phyloP scores from a whole-genome alignment of 1,140 invertebrate species.

The Listronotus oregonensis region DNA sequence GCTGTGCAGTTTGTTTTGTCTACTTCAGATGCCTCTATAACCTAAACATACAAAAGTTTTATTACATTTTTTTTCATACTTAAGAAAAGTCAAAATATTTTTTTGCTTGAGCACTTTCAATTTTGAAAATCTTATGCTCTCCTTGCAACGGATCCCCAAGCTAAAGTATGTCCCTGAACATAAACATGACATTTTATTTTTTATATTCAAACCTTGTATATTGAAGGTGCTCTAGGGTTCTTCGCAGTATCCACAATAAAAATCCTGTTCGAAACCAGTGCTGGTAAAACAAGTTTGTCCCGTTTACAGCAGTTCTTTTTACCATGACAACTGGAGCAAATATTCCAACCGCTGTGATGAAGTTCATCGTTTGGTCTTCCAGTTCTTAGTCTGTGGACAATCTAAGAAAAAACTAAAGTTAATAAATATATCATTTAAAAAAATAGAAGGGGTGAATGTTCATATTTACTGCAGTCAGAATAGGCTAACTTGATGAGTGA shows the following conservation, averaged over 20 bases:
- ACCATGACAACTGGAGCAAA: conserved; percentile 84
- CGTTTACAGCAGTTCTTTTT: conserved; percentile 62
- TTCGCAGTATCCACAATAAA: conserved; percentile 83
- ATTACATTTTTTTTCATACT: no score
- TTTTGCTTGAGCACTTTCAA: no score
- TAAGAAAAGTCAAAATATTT: no score
- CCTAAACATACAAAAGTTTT: conserved; percentile 55
- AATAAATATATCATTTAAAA: no score
- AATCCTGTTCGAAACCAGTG: conserved; percentile 80
- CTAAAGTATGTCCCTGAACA: background rate
- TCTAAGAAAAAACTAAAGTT: conserved; percentile 61
- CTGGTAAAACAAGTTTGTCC: conserved; percentile 82
- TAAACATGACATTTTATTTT: no score
- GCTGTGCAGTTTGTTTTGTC: conserved; percentile 74
- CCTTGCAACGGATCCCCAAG: no score
- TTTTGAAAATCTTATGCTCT: no score
- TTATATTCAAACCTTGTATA: conserved; percentile 62
- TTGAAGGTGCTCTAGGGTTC: conserved; percentile 65
- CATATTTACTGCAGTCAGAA: no score
- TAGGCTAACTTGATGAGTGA: no score
- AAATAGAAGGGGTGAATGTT: no score
- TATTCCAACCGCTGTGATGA: conserved; percentile 96
- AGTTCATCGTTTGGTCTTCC: conserved; percentile 84
- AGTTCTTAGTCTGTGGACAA: conserved; percentile 83
- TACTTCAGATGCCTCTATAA: conserved; percentile 75